Evolutionary conservation across 1,140 invertebrate genomes (phyloP).

Genomic region (Drosophila mojavensis): DNA sequence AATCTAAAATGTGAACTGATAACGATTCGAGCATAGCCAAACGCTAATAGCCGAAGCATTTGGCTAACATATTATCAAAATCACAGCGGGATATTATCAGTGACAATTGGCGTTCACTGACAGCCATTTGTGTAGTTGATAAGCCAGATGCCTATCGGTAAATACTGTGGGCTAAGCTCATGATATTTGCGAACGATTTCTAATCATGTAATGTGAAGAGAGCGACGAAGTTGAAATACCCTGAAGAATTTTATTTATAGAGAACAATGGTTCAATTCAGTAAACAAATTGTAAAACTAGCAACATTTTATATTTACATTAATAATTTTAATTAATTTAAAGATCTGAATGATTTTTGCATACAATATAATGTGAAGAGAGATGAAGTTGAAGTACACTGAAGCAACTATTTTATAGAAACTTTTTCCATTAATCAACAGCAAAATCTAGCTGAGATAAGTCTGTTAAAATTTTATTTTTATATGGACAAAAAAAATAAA

Average conservation of each 20-base stretch:
- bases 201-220: background rate
- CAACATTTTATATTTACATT: no score
- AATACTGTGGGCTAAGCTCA: background rate
- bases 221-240: constrained; percentile 1
- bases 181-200: constrained; percentile 17
- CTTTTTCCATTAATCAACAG: no score
- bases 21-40: constrained; percentile 3
- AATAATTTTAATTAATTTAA: no score
- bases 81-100: constrained; percentile 43
- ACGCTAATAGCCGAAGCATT: constrained; percentile 20
- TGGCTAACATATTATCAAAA: constrained; percentile 32
- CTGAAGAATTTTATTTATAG: background rate
- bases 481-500: no score
- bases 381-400: no score
- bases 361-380: no score
- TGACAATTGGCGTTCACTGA: constrained; percentile 27
- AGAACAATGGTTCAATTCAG: no score
- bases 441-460: no score
- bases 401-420: no score
- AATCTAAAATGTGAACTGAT: constrained; percentile 27
- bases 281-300: no score
- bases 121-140: constrained; percentile 44
- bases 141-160: constrained; percentile 23
- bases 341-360: no score
- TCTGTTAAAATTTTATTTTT: no score